These are phyloP conservation scores for Halictus quadricinctus DNA, from an alignment of 2,888 invertebrate genomes.

Conservation along the genomic window DNA sequence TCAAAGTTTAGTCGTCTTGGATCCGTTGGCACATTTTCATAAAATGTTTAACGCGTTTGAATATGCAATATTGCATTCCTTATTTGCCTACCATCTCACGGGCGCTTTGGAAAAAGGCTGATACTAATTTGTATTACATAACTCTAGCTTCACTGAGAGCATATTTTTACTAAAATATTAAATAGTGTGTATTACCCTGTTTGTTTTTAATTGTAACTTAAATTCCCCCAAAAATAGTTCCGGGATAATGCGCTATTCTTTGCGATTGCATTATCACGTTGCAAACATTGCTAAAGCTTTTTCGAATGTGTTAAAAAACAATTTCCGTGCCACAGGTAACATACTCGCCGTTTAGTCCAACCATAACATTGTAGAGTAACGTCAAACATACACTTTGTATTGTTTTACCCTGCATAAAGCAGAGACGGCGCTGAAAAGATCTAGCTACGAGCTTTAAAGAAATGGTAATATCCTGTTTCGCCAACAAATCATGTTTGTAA, in stretches of 20 bases:
- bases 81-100: background rate
- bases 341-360: background rate
- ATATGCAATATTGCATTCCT: background rate
- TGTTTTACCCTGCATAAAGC: background rate
- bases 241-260: background rate
- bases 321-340: background rate
- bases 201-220: background rate
- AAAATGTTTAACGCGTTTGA: background rate
- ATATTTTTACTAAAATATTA: background rate
- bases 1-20: background rate
- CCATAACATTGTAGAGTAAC: background rate
- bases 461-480: background rate
- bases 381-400: background rate
- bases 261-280: background rate
- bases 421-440: background rate
- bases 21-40: background rate
- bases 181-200: background rate
- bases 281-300: background rate
- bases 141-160: background rate
- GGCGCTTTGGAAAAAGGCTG: background rate
- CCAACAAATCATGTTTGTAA: background rate
- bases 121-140: background rate
- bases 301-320: background rate
- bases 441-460: background rate
- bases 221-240: background rate